phyloP scores from a whole-genome alignment of 2,888 invertebrate species.

The Hermaeophaga mercurialis region DNA sequence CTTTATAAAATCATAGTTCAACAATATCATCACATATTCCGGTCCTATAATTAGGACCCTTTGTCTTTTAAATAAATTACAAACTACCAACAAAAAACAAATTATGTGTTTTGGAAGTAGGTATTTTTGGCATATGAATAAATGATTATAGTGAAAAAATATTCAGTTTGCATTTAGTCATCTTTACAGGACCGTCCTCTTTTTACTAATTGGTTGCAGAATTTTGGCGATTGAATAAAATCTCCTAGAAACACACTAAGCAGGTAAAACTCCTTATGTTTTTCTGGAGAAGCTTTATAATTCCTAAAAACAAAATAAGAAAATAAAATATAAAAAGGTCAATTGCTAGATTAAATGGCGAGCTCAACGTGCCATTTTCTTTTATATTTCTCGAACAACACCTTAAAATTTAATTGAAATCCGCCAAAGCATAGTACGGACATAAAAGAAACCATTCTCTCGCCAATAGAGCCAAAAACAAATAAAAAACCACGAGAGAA shows the following conservation, averaged over 20 bases:
- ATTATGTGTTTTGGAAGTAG: no score
- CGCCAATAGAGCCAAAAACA: conserved; percentile 15
- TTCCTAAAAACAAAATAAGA: conserved; percentile 63
- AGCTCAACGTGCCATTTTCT: no score
- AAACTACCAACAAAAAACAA: no score
- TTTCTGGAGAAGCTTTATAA: conserved; percentile 76
- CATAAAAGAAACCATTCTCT: conserved; percentile 17
- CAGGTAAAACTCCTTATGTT: conserved; percentile 80
- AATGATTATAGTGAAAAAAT: no score
- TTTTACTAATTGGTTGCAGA: conserved; percentile 82
- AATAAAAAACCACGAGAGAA: conserved; percentile 19
- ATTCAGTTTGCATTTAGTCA: background rate
- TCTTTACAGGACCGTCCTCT: conserved; percentile 58
- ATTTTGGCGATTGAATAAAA: conserved; percentile 78
- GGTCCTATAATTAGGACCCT: no score
- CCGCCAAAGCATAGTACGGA: background rate
- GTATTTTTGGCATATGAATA: no score
- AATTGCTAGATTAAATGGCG: no score
- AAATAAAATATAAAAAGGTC: background rate
- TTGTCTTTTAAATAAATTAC: no score
- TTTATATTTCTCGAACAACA: background rate
- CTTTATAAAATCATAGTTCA: no score
- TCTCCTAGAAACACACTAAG: conserved; percentile 86
- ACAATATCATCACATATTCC: no score
- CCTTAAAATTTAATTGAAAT: conserved; percentile 7